These are phyloP conservation scores for Radopholus similis DNA, from an alignment of 1,140 invertebrate species.

Conservation along the genomic window DNA sequence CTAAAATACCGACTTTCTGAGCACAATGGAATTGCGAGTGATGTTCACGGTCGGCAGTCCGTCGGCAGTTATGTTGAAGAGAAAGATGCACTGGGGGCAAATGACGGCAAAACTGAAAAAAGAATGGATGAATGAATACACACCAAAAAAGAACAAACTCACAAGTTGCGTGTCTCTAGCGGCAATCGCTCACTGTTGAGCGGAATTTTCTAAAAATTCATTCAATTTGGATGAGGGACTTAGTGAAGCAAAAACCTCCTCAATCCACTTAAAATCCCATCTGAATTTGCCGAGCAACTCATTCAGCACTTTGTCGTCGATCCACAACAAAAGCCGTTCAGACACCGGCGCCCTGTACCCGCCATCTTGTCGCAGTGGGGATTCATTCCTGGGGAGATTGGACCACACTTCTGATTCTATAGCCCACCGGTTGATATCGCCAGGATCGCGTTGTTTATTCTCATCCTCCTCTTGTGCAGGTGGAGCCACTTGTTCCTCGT, in stretches of 20 bases:
- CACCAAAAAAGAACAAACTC: neutral
- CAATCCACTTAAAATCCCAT: slow-evolving; percentile 51
- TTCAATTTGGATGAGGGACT: slow-evolving; percentile 23
- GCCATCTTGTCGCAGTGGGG: slow-evolving; percentile 14
- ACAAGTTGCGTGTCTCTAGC: slow-evolving; percentile 50
- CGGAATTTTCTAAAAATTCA: slow-evolving; percentile 51
- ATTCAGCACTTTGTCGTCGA: slow-evolving; percentile 40
- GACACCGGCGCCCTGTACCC: neutral
- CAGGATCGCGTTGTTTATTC: too few species aligned
- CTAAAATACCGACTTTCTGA: slow-evolving; percentile 43
- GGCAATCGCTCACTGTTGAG: slow-evolving; percentile 47
- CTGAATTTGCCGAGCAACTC: slow-evolving; percentile 41
- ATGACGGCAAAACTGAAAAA: slow-evolving; percentile 36
- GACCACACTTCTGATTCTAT: too few species aligned
- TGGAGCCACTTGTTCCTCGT: neutral
- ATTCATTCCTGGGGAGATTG: too few species aligned
- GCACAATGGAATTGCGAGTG: slow-evolving; percentile 42
- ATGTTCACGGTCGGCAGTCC: slow-evolving; percentile 44
- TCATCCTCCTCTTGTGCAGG: too few species aligned
- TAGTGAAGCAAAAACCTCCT: slow-evolving; percentile 43
- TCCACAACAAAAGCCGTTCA: slow-evolving; percentile 32
- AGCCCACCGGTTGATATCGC: too few species aligned
- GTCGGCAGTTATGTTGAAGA: slow-evolving; percentile 51
- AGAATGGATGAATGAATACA: neutral
- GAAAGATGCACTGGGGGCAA: slow-evolving; percentile 56